Evolutionary conservation across 1,140 invertebrate species (phyloP).

Genomic region (Ips typographus): DNA sequence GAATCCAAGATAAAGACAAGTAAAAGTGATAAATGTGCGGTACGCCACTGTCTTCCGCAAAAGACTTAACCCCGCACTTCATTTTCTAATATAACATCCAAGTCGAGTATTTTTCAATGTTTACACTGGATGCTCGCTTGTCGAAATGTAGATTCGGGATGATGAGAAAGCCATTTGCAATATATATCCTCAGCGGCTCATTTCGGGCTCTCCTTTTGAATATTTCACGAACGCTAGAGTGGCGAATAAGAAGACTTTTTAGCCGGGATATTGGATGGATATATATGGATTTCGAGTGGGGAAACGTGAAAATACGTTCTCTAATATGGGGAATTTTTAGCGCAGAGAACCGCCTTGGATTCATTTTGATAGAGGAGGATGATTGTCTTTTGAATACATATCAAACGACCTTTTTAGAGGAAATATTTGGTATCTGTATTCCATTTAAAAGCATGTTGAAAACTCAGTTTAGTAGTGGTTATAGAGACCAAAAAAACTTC

Average conservation of each 20-base stretch:
- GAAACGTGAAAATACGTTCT: slow-evolving; percentile 29
- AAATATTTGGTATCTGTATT: too few species aligned
- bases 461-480: too few species aligned
- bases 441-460: too few species aligned
- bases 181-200: slow-evolving; percentile 29
- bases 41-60: slow-evolving; percentile 4
- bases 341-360: slow-evolving; percentile 5
- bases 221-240: slow-evolving; percentile 30
- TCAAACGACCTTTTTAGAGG: too few species aligned
- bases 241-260: slow-evolving; percentile 28
- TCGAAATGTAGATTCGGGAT: slow-evolving; percentile 31
- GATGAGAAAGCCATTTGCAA: slow-evolving; percentile 34
- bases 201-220: slow-evolving; percentile 30
- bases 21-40: neutral
- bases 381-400: too few species aligned
- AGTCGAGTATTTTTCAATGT: slow-evolving; percentile 32
- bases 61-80: slow-evolving; percentile 17
- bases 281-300: slow-evolving; percentile 26
- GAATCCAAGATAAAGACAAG: neutral
- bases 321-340: slow-evolving; percentile 20
- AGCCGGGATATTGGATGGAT: slow-evolving; percentile 28
- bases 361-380: slow-evolving; percentile 3
- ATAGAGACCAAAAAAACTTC: too few species aligned
- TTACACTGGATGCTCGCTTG: slow-evolving; percentile 30
- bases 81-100: slow-evolving; percentile 34